Evolutionary conservation across 2,113 vertebrate genomes (phyloP).

Genomic region (Naja naja): DNA sequence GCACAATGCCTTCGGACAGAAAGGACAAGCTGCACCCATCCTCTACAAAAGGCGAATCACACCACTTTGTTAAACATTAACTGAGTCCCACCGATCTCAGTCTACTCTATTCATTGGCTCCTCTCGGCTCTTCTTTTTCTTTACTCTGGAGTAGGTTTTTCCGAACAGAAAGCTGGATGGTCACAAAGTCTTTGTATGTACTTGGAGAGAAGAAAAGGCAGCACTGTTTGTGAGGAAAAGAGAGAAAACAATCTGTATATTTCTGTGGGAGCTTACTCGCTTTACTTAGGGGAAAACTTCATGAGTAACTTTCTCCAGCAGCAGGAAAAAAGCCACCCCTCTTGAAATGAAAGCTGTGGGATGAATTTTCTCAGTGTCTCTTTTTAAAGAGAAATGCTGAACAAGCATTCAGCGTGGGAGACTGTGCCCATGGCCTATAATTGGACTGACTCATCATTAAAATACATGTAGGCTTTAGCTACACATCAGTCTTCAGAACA

Average conservation of each 20-base stretch:
- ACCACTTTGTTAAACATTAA: constrained; percentile 13
- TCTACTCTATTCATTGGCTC: not conserved
- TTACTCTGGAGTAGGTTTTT: not conserved
- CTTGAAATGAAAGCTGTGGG: not conserved
- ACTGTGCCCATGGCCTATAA: not conserved
- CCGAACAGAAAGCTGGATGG: not conserved
- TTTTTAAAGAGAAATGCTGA: not conserved
- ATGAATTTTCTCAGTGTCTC: not conserved
- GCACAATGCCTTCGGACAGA: constrained; percentile 2
- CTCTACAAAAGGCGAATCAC: not conserved
- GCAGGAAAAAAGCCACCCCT: not conserved
- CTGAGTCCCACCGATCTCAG: not conserved
- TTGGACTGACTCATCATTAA: constrained; percentile 1
- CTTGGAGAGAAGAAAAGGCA: not conserved
- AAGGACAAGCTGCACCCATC: not conserved
- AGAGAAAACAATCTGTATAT: not conserved
- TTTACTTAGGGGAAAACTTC: not conserved
- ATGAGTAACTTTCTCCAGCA: not conserved
- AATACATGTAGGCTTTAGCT: not conserved
- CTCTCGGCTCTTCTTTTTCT: not conserved
- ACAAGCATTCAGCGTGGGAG: not conserved
- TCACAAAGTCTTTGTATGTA: not conserved
- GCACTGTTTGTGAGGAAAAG: not conserved
- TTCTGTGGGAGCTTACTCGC: not conserved
- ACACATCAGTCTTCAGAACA: constrained; percentile 12